phyloP scores from a whole-genome alignment of 2,113 vertebrate species.

The Mobula birostris region DNA sequence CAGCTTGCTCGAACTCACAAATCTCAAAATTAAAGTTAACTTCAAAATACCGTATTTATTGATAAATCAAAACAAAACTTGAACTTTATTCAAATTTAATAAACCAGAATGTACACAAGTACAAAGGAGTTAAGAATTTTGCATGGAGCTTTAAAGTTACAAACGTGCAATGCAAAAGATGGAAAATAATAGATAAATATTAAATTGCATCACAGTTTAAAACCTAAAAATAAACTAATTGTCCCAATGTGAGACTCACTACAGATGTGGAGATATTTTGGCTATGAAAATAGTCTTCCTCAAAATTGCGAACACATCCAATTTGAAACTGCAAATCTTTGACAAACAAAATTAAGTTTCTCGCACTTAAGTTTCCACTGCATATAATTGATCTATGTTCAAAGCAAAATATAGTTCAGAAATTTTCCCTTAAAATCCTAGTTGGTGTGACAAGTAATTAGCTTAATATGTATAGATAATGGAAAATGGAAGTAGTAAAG shows the following conservation, averaged over 20 bases:
- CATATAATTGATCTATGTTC: neutral
- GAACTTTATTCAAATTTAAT: constrained; percentile 5
- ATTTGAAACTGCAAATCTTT: neutral
- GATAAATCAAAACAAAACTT: neutral
- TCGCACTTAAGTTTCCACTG: neutral
- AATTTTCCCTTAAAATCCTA: neutral
- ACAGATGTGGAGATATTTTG: neutral
- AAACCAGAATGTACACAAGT: constrained; percentile 13
- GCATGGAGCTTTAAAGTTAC: neutral
- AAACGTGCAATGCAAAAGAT: neutral
- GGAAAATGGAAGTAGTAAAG: neutral
- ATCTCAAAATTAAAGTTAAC: too few relatives aligned
- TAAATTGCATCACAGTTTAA: constrained; percentile 19
- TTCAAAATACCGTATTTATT: neutral
- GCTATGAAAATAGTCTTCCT: neutral
- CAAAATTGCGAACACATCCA: neutral
- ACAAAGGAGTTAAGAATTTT: constrained; percentile 20
- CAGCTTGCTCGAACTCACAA: too few relatives aligned
- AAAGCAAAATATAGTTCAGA: neutral
- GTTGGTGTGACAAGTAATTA: neutral
- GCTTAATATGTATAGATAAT: neutral
- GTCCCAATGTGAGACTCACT: neutral
- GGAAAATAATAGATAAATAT: neutral
- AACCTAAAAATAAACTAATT: neutral
- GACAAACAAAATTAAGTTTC: neutral